Base-by-base conservation (phyloP, 2,797 vertebrate species). In the Cichlasoma orientale region DNA sequence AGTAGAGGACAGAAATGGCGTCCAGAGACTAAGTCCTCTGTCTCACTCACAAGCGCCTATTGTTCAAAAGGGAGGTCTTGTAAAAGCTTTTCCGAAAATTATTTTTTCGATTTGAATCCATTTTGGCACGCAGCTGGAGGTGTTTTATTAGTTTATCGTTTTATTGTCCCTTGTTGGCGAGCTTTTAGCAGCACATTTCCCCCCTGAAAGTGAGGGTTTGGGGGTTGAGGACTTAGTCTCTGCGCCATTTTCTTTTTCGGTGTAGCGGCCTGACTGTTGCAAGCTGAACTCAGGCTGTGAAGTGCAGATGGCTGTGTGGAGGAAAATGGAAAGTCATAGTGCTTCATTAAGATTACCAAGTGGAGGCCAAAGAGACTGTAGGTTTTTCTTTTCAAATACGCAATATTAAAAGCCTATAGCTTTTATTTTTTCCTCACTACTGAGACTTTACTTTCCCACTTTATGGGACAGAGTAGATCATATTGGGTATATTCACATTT, bases 171-270 rank as follows among this genome's bases (percentile, higher is more conserved):
- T 84, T 72, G 79, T 89, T 75, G 50, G 16, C 2, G 0, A 0
- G 74, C 27, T 73, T 84, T 88, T 86, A 58, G 58, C 66, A 11
- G 72, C 85, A 36, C 75, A 93, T 89, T 94, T 90, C 79, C 74
- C 82, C 78, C 80, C 90, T 94, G 92, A 96, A 96, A 96, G 92
- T 95, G 95, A 97, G 95, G 97, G 96, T 98, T 97, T 98, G 97
- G 96, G 96, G 96, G 96, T 97, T 99, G 96, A 96, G 98, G 98
- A 99, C 98, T 99, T 99, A 99, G 98, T 99, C 98, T 99, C 98
- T 99, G 97, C 98, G 98, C 98, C 98, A 99, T 99, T 99, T 99
- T 99, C 97, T 99, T 98, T 99, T 98, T 95, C 93, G 94, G 91
- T 94, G 91, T 94, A 94, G 93, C 94, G 92, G 93, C 94, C 94